phyloP scores from a whole-genome alignment of 2,797 vertebrate genomes.

The Buceros bicornis region DNA sequence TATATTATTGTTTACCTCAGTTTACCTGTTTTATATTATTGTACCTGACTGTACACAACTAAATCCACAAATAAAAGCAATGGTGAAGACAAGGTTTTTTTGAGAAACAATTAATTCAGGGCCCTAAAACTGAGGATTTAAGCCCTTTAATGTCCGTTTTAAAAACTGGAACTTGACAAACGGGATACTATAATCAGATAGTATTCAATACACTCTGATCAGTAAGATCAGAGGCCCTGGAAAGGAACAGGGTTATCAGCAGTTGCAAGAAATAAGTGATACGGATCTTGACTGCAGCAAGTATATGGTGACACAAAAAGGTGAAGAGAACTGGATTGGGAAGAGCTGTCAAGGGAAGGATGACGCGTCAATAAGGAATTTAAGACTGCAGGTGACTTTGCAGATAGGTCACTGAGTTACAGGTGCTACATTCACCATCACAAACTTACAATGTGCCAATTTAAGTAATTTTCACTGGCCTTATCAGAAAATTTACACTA shows the following conservation, averaged over 20 bases:
- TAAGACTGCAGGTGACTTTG: neutral
- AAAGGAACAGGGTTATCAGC: neutral
- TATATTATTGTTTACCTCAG: neutral
- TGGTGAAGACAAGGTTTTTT: neutral
- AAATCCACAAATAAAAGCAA: neutral
- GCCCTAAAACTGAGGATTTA: neutral
- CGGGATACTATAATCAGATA: neutral
- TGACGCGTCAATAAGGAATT: rapidly evolving
- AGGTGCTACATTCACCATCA: neutral
- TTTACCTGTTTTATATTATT: neutral
- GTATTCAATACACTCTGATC: no score
- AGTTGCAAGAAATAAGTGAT: neutral
- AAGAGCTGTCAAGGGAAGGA: neutral
- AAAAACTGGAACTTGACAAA: neutral
- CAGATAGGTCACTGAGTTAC: neutral
- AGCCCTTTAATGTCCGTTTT: neutral
- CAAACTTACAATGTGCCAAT: neutral
- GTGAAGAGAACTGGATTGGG: neutral
- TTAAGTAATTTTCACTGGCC: neutral
- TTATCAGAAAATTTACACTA: neutral
- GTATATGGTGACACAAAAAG: neutral
- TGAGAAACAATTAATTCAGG: neutral
- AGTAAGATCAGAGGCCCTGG: neutral
- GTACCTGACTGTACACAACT: neutral
- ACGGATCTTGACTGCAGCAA: neutral